Evolutionary conservation across 2,888 invertebrate species (phyloP), one percentile per base, ranked within the genome.

Genomic region (Trissolcus japonicus): DNA sequence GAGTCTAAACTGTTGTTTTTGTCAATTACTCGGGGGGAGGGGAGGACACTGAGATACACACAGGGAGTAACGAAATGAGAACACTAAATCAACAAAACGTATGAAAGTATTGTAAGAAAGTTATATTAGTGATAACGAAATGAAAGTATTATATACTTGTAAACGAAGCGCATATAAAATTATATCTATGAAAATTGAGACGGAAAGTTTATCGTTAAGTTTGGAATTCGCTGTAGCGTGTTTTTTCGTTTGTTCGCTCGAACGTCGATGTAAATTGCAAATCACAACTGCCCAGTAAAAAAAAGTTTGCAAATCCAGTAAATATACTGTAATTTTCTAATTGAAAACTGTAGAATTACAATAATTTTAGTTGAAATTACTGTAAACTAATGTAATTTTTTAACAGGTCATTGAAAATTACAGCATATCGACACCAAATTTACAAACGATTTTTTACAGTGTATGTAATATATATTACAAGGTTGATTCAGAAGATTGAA

Each of bases 21-120:
- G 35, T 74, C 56, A 74, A 74, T 62, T 67, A 74, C 67, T 68
- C 62, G 14, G n/a, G 14, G 25, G 25, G 25, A n/a, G 14, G 25
- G 25, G 25, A 25, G 25, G 17, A 46, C 9, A 63, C 29, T 35
- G 53, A 54, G 16, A 61, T 4, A 55, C 50, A 68, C 55, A 75
- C 55, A 53, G 46, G 61, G 54, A 62, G 9, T 48, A 48, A 55
- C 14, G 54, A 35, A 51, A 53, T 11, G 41, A 60, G 13, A 57
- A 17, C 51, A 51, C 51, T 51, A 51, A 51, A 51, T 51, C 17
- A 21, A 17, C 13, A 51, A 51, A 81, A 85, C 82, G 80, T 80
- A 85, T 85, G 86, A 87, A 86, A 87, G 86, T 87, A 85, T 81
- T 81, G 71, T 79, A 82, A 84, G 82, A 83, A 84, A 86, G 86